phyloP scores from a whole-genome alignment of 2,888 invertebrate species.

The Cremastinae sp. region DNA sequence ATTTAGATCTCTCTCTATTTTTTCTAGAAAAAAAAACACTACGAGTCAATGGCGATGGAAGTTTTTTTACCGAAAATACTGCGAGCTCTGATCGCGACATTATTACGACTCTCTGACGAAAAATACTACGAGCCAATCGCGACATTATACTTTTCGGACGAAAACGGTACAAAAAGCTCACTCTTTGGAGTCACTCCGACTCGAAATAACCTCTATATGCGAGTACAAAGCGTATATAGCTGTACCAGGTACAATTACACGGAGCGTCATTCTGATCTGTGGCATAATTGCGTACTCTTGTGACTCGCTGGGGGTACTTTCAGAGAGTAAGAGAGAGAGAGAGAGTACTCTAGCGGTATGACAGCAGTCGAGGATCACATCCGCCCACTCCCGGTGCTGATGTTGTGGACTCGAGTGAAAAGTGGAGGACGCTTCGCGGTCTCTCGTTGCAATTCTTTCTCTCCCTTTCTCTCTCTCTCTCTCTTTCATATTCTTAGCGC shows the following conservation, averaged over 20 bases:
- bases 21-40: too few relatives aligned
- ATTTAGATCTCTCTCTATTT: too few relatives aligned
- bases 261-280: slow-evolving; percentile 37
- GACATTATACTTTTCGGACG: too few relatives aligned
- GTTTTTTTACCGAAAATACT: too few relatives aligned
- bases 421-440: slow-evolving; percentile 58
- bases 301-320: slow-evolving; percentile 44
- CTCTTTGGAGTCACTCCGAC: too few relatives aligned
- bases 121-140: too few relatives aligned
- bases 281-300: slow-evolving; percentile 53
- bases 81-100: too few relatives aligned
- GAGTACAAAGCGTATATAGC: background rate
- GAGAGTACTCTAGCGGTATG: slow-evolving; percentile 44
- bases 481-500: slow-evolving; percentile 41
- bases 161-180: too few relatives aligned
- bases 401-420: slow-evolving; percentile 57
- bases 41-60: too few relatives aligned
- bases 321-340: slow-evolving; percentile 25
- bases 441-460: slow-evolving; percentile 47
- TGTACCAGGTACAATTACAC: slow-evolving; percentile 1
- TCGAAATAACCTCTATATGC: slow-evolving; percentile 7
- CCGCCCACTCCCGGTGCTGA: slow-evolving; percentile 60
- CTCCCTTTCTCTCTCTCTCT: slow-evolving; percentile 32
- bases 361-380: slow-evolving; percentile 43
- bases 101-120: too few relatives aligned